Conservation (phyloP, 2,797 vertebrate genomes). For the Sebastes itinus region DNA sequence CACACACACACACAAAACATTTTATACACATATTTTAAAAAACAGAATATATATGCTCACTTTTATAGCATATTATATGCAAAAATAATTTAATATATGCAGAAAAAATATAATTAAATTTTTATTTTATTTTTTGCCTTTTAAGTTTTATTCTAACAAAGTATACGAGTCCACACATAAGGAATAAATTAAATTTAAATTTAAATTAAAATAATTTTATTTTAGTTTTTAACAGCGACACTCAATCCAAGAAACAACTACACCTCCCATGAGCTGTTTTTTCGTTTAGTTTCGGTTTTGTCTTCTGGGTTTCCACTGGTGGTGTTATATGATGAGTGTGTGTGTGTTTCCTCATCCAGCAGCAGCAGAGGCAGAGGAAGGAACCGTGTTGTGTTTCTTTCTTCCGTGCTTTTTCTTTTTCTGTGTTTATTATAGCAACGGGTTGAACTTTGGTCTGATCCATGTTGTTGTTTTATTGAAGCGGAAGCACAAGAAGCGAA, state of each 20-base stretch:
- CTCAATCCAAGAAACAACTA: too few relatives aligned
- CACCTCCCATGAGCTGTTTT: background rate
- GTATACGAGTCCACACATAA: background rate
- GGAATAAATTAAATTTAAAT: too few relatives aligned
- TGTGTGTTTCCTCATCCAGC: constrained; percentile 29
- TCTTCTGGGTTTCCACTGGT: constrained; percentile 12
- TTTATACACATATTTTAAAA: background rate
- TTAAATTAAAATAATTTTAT: too few relatives aligned
- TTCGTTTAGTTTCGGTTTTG: constrained; percentile 64
- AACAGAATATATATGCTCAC: background rate
- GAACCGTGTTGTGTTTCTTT: background rate
- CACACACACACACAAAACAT: background rate
- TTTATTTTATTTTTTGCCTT: too few relatives aligned
- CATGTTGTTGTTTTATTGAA: constrained; percentile 1
- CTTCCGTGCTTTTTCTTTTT: background rate
- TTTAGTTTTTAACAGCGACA: background rate
- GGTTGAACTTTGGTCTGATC: background rate
- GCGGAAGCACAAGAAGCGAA: constrained; percentile 28
- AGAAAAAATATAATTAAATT: background rate
- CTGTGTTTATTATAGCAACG: too few relatives aligned
- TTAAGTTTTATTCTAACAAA: background rate
- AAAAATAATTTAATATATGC: background rate
- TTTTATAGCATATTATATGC: background rate
- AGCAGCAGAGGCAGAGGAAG: too few relatives aligned
- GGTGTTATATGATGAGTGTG: background rate